These are phyloP conservation scores for Dinothrombium tinctorium DNA, from an alignment of 1,140 invertebrate genomes.

Conservation along the genomic window DNA sequence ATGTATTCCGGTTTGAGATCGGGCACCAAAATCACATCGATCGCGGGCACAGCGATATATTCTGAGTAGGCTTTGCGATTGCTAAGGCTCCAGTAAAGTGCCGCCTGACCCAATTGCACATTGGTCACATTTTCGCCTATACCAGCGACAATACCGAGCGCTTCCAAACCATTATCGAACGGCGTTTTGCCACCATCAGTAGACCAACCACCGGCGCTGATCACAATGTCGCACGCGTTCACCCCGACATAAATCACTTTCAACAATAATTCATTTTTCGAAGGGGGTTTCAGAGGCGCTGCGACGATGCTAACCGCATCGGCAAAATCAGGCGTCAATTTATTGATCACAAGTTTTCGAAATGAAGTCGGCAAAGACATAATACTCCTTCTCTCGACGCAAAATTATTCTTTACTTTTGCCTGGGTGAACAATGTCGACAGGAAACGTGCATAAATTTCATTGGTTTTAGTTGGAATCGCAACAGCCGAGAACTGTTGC, in stretches of 20 bases:
- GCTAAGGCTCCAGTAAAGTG: no score
- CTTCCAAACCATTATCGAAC: constrained; percentile 8
- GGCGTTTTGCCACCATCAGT: constrained; percentile 1
- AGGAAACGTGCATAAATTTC: no score
- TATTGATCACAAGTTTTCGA: constrained; percentile 4
- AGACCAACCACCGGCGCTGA: constrained; percentile 11
- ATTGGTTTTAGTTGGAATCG: no score
- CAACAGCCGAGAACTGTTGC: no score
- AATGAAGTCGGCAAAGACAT: no score
- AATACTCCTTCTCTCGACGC: no score
- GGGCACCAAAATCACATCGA: constrained; percentile 15
- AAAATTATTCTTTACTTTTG: no score
- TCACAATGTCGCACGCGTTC: constrained; percentile 12
- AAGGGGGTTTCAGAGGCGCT: not conserved
- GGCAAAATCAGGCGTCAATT: constrained; percentile 8
- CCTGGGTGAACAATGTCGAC: no score
- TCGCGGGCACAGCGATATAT: not conserved
- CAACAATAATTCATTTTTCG: constrained; percentile 7
- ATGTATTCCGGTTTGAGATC: constrained; percentile 18
- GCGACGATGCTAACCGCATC: constrained; percentile 10
- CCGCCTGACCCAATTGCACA: not conserved
- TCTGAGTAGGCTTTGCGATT: constrained; percentile 5
- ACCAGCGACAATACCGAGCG: constrained; percentile 3
- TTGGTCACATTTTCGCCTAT: constrained; percentile 4
- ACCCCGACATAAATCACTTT: constrained; percentile 10